Evolutionary conservation across 1,140 invertebrate species (phyloP), one percentile per base, ranked within the genome.

Genomic region (Trichonephila inaurata): DNA sequence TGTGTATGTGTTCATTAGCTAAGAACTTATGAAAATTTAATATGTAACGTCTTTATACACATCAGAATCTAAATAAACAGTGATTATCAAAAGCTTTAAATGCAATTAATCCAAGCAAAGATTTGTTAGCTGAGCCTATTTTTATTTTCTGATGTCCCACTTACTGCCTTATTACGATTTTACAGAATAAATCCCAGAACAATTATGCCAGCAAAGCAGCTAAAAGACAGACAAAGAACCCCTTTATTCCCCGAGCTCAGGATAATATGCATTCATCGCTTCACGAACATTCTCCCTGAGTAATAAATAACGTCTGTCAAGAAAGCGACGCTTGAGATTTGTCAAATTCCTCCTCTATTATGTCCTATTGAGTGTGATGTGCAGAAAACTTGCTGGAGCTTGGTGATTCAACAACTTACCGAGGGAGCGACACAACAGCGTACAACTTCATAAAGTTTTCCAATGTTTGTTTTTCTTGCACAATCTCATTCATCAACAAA

Each of bases 301-400:
- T 77, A 40, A 77, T 77, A 77, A 77, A 77, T 77, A 77, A 77
- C 18, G 28, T 16, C 72, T 77, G 72, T 77, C 72, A 77, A 28
- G 28, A 77, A 77, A 77, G 18, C 7, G 28, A 28, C 33, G 72
- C 28, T 16, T 16, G 28, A 77, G 72, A 77, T 77, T 77, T 77
- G 72, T 77, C 72, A 77, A 33, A 77, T 77, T 18, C 72, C 28
- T 33, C 72, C 33, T 1, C 28, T 77, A 14, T 77, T 24, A 28
- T 19, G 72, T 77, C 28, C 14, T 77, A 77, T 77, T 77, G 72
- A 40, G 28, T 19, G 14, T 6, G 33, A 16, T 12, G 72, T 12
- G 16, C 4, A 77, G 72, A 40, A 77, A 77, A 77, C 72, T 33
- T 33, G 72, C 72, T 77, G 72, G 24, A 69, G n/a, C 24, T 69